Evolutionary conservation across 2,888 invertebrate genomes (phyloP).

Genomic region (Zeuzera pyrina): DNA sequence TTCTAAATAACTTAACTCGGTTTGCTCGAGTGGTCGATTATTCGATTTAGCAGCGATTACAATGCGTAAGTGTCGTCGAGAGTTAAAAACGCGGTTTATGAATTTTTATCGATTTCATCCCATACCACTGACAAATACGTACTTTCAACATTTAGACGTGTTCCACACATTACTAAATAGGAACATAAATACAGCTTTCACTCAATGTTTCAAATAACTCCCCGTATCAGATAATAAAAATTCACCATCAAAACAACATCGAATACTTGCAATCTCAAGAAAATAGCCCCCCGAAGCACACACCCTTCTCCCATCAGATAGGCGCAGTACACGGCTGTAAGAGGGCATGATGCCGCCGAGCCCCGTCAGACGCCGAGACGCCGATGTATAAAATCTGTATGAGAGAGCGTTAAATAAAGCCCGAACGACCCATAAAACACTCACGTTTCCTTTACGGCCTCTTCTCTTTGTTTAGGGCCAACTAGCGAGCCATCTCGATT

Average conservation of each 20-base stretch:
- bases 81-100: conserved; percentile 34
- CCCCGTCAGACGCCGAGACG: conserved; percentile 40
- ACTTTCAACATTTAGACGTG: too few species aligned
- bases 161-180: too few species aligned
- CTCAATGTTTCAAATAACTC: too few species aligned
- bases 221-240: too few species aligned
- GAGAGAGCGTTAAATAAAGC: conserved; percentile 59
- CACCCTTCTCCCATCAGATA: conserved; percentile 20
- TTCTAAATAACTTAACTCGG: conserved; percentile 60
- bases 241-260: too few species aligned
- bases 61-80: conserved; percentile 52
- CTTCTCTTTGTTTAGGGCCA: conserved; percentile 52
- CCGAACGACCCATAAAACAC: conserved; percentile 53
- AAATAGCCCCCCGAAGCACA: conserved; percentile 11
- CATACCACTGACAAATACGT: too few species aligned
- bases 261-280: conserved; percentile 1
- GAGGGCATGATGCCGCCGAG: conserved; percentile 17
- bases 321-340: conserved; percentile 21
- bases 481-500: conserved; percentile 34
- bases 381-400: conserved; percentile 62
- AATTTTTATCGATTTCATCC: neutral
- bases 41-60: conserved; percentile 61
- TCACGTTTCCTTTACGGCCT: conserved; percentile 33
- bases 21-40: conserved; percentile 60
- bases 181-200: too few species aligned